Conservation (phyloP, 2,797 vertebrate genomes). For the Melanotaenia maccullochi region DNA sequence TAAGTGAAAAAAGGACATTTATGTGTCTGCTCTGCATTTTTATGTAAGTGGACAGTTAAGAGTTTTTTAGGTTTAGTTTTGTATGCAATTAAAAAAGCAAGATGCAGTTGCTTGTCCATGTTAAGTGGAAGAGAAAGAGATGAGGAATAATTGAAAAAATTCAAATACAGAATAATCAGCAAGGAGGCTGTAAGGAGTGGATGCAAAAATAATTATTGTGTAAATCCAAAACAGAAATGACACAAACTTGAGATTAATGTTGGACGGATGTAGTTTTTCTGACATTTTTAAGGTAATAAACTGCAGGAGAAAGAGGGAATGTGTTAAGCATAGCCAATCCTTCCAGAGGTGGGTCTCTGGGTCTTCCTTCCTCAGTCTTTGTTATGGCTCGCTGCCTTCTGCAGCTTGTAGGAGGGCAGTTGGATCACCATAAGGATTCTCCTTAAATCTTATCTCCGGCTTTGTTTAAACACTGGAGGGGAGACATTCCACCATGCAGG, state of each 20-base stretch:
- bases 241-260: constrained; percentile 45
- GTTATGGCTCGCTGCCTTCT: constrained; percentile 67
- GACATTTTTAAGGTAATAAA: constrained; percentile 52
- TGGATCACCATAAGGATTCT: constrained; percentile 82
- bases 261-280: constrained; percentile 46
- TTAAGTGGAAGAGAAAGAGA: constrained; percentile 36
- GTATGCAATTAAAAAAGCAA: constrained; percentile 75
- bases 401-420: constrained; percentile 74
- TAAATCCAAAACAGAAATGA: constrained; percentile 61
- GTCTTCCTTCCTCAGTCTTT: constrained; percentile 58
- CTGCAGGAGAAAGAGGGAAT: constrained; percentile 54
- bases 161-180: constrained; percentile 67
- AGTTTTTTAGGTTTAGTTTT: constrained; percentile 56
- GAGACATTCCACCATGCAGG: constrained; percentile 75
- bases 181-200: constrained; percentile 69
- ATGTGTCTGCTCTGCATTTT: constrained; percentile 57
- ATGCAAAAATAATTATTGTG: constrained; percentile 67
- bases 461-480: constrained; percentile 83
- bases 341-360: constrained; percentile 67
- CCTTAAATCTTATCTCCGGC: constrained; percentile 85
- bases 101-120: constrained; percentile 66
- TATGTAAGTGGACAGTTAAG: constrained; percentile 59
- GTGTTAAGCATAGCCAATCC: constrained; percentile 63
- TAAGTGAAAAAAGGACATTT: constrained; percentile 49
- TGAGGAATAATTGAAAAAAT: constrained; percentile 71